These are phyloP conservation scores for Eupeodes latifasciatus DNA, from an alignment of 2,888 invertebrate species.

Conservation along the genomic window DNA sequence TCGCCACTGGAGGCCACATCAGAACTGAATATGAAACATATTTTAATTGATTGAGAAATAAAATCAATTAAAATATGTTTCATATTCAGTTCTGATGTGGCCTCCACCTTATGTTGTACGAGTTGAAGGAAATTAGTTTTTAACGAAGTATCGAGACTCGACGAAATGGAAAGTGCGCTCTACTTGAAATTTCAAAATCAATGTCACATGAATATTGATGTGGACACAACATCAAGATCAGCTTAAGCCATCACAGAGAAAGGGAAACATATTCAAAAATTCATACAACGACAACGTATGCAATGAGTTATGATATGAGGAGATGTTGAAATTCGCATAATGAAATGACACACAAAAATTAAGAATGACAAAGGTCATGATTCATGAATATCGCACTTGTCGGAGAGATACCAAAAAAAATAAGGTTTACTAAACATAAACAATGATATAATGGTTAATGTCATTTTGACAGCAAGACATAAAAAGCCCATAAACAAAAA, in stretches of 20 bases:
- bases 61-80: slow-evolving; percentile 41
- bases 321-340: slow-evolving; percentile 49
- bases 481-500: slow-evolving; percentile 13
- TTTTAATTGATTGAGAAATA: too few species aligned
- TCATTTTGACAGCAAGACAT: slow-evolving; percentile 50
- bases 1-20: too few species aligned
- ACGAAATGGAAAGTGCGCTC: slow-evolving; percentile 33
- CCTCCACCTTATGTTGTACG: not conserved
- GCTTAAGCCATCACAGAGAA: not conserved
- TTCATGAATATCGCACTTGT: slow-evolving; percentile 34
- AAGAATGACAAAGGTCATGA: slow-evolving; percentile 58
- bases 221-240: not conserved
- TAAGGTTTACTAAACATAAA: slow-evolving; percentile 37
- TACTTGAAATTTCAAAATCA: slow-evolving; percentile 29
- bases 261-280: slow-evolving; percentile 35
- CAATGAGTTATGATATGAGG: not conserved
- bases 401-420: slow-evolving; percentile 13
- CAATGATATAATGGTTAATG: slow-evolving; percentile 50
- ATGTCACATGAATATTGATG: slow-evolving; percentile 54
- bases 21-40: too few species aligned
- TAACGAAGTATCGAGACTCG: not conserved
- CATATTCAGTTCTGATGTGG: not conserved
- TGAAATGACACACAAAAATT: slow-evolving; percentile 17
- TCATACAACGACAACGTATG: slow-evolving; percentile 39
- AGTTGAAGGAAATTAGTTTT: slow-evolving; percentile 29